phyloP scores from a whole-genome alignment of 2,888 invertebrate species.

The Drosophila meridiana region DNA sequence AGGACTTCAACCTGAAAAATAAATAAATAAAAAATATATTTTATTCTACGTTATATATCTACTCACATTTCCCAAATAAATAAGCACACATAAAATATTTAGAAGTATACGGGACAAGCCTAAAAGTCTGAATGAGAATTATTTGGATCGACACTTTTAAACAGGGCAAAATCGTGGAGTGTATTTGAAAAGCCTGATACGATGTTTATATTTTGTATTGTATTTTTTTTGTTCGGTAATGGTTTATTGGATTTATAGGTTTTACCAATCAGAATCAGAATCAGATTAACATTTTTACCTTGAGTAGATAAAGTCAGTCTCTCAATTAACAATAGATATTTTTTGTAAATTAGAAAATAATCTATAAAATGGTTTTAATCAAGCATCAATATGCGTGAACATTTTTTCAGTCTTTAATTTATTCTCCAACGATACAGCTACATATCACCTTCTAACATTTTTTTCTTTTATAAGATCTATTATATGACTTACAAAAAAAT shows the following conservation, averaged over 20 bases:
- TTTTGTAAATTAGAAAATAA: too few species aligned
- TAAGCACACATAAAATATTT: conserved; percentile 3
- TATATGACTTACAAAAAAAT: too few species aligned
- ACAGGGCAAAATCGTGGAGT: background rate
- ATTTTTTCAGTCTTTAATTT: too few species aligned
- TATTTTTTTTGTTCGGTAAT: background rate
- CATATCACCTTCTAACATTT: too few species aligned
- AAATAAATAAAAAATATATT: background rate
- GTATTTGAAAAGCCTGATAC: background rate
- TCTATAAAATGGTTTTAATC: too few species aligned
- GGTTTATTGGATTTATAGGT: background rate
- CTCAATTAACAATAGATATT: too few species aligned
- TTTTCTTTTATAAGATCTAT: too few species aligned
- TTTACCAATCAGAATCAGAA: too few species aligned
- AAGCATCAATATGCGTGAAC: too few species aligned
- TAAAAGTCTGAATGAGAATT: background rate
- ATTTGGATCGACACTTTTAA: background rate
- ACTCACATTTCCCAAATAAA: conserved; percentile 7
- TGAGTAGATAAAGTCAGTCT: too few species aligned
- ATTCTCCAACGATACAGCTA: too few species aligned
- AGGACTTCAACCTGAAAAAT: background rate
- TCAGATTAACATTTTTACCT: too few species aligned
- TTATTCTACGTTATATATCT: background rate
- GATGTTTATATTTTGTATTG: background rate
- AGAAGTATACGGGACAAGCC: conserved; percentile 6